Percentiles rank a stretch among this genome's conserved stretches.
Evolutionary conservation across 2,797 vertebrate species (phyloP).

Genomic region (Macropus fuliginosus): DNA sequence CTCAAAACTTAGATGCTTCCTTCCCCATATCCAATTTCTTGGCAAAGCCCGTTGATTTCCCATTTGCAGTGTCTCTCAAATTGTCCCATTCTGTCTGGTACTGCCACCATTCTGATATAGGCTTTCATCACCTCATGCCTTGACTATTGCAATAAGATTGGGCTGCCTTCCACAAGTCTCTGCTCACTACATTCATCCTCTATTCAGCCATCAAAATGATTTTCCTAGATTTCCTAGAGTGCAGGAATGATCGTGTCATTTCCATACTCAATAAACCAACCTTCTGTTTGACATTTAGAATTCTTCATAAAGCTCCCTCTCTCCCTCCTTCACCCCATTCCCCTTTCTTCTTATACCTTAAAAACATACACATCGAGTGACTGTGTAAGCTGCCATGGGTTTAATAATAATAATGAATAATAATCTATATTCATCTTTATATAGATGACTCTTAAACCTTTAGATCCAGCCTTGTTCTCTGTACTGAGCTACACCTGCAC

Average conservation of each 20-base stretch:
- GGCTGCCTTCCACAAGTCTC: neutral
- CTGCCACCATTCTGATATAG: neutral
- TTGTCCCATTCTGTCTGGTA: neutral
- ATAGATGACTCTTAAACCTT: neutral
- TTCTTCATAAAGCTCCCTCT: neutral
- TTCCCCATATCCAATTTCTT: neutral
- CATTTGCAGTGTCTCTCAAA: neutral
- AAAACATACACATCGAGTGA: neutral
- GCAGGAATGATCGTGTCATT: neutral
- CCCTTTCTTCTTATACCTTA: neutral
- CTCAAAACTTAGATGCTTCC: neutral
- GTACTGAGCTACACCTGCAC: neutral
- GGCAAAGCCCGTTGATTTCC: neutral
- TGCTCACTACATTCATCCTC: neutral
- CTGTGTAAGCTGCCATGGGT: neutral
- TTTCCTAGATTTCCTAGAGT: neutral
- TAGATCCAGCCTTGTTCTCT: neutral
- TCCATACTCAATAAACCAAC: neutral
- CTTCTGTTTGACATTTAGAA: neutral
- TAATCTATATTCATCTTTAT: neutral
- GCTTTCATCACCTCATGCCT: neutral
- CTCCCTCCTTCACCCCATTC: too few species aligned
- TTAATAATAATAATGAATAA: neutral
- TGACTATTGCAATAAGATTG: neutral
- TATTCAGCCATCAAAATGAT: neutral